Evolutionary conservation across 2,888 invertebrate genomes (phyloP).

Genomic region (Thelaira solivaga): DNA sequence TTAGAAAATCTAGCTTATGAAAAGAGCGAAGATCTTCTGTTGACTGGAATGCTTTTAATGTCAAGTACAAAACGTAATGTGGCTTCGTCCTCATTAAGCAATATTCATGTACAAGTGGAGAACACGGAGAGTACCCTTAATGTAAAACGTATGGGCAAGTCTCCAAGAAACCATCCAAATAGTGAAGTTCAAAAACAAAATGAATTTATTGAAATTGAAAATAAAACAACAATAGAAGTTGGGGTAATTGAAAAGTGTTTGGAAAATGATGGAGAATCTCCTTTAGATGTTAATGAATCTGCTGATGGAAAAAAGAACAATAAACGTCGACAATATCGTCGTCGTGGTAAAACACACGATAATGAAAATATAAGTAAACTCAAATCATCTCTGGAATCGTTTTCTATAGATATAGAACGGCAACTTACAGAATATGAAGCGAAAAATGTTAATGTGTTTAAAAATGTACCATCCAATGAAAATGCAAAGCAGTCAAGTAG

Average conservation of each 20-base stretch:
- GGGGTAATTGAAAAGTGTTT: conserved; percentile 16
- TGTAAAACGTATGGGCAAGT: conserved; percentile 45
- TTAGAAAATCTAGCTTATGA: conserved; percentile 76
- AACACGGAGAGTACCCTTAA: conserved; percentile 34
- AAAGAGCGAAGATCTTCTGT: conserved; percentile 75
- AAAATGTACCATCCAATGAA: conserved; percentile 38
- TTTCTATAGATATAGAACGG: conserved; percentile 74
- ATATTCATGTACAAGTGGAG: conserved; percentile 25
- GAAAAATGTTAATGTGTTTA: conserved; percentile 61
- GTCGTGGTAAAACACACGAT: conserved; percentile 70
- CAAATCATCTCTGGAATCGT: conserved; percentile 74
- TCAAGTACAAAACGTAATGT: conserved; percentile 76
- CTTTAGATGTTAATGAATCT: conserved; percentile 32
- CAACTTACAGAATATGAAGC: conserved; percentile 67
- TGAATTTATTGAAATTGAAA: conserved; percentile 2
- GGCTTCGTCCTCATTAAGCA: conserved; percentile 49
- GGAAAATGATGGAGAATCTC: conserved; percentile 56
- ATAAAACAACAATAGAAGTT: not conserved
- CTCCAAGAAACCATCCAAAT: conserved; percentile 27
- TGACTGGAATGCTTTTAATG: conserved; percentile 76
- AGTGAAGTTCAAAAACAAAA: conserved; percentile 34
- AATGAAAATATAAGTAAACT: conserved; percentile 74
- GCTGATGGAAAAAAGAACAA: conserved; percentile 54
- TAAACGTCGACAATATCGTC: conserved; percentile 67
- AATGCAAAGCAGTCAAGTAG: conserved; percentile 13